A percentile compares a stretch with the other conserved stretches of the same genome.
These are phyloP conservation scores for Lasius platythorax DNA, from an alignment of 2,888 invertebrate species.

Conservation along the genomic window DNA sequence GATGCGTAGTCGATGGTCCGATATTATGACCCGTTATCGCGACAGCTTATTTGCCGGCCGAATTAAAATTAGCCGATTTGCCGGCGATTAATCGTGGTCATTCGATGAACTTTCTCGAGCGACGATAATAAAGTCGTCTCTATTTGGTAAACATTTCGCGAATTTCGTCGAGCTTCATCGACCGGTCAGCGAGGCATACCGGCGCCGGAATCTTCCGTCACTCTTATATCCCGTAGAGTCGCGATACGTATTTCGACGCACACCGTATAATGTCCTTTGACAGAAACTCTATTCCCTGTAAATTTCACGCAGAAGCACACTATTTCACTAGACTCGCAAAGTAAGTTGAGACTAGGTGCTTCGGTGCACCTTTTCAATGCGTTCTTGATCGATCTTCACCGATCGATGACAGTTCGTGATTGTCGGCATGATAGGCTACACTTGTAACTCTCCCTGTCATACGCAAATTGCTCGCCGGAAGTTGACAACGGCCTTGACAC, in stretches of 20 bases:
- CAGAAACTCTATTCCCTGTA: background rate
- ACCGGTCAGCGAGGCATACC: background rate
- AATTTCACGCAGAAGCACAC: background rate
- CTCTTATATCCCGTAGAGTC: background rate
- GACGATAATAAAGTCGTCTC: constrained; percentile 59
- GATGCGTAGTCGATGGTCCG: background rate
- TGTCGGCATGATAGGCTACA: background rate
- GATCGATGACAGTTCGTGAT: background rate
- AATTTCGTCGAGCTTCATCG: constrained; percentile 13
- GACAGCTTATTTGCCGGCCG: constrained; percentile 70
- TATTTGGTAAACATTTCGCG: constrained; percentile 59
- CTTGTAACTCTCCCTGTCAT: background rate
- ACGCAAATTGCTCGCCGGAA: constrained; percentile 11
- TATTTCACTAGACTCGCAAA: background rate
- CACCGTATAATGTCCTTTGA: background rate
- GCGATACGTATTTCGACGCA: background rate
- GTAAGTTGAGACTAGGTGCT: background rate
- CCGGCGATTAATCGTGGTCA: constrained; percentile 66
- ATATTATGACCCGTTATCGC: constrained; percentile 62
- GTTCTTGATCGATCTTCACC: background rate
- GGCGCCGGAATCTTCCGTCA: background rate
- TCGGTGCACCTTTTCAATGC: background rate
- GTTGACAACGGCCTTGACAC: constrained; percentile 69
- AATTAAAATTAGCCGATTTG: constrained; percentile 74
- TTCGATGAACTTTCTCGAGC: constrained; percentile 57